A percentile compares a stretch with the other conserved stretches of the same genome.
These are phyloP conservation scores for Ceratina calcarata DNA, from an alignment of 1,140 invertebrate species.

Conservation along the genomic window DNA sequence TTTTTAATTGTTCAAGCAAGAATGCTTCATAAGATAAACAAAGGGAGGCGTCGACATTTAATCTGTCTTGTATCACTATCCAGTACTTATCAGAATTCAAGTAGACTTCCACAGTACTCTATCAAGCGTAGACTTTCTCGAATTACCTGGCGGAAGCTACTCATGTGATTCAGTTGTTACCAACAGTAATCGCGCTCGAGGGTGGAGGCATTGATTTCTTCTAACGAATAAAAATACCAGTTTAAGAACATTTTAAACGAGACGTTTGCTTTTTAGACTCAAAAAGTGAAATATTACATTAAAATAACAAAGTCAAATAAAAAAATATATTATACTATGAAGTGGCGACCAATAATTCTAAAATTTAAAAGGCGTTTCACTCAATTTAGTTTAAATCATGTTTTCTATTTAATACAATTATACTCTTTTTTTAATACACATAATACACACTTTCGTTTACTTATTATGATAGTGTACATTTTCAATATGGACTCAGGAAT, in stretches of 20 bases:
- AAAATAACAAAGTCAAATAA: too few species aligned
- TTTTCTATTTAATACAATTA: too few species aligned
- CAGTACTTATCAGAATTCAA: neutral
- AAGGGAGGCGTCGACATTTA: neutral
- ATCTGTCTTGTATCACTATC: neutral
- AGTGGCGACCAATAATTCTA: too few species aligned
- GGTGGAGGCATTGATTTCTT: constrained; percentile 38
- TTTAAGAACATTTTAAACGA: neutral
- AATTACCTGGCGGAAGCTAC: constrained; percentile 31
- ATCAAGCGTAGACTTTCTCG: constrained; percentile 1
- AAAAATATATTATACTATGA: too few species aligned
- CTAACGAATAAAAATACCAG: neutral
- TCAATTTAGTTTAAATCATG: too few species aligned
- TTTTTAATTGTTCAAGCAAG: neutral
- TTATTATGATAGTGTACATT: too few species aligned
- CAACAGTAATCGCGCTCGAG: neutral
- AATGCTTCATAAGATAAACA: neutral
- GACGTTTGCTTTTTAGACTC: too few species aligned
- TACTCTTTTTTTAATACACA: too few species aligned
- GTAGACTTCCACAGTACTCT: neutral
- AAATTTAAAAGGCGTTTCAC: too few species aligned
- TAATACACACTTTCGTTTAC: too few species aligned
- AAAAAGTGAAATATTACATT: too few species aligned
- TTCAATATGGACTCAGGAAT: too few species aligned
- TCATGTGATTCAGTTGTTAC: constrained; percentile 30